phyloP scores from a whole-genome alignment of 2,113 vertebrate species.

The Fregata magnificens region DNA sequence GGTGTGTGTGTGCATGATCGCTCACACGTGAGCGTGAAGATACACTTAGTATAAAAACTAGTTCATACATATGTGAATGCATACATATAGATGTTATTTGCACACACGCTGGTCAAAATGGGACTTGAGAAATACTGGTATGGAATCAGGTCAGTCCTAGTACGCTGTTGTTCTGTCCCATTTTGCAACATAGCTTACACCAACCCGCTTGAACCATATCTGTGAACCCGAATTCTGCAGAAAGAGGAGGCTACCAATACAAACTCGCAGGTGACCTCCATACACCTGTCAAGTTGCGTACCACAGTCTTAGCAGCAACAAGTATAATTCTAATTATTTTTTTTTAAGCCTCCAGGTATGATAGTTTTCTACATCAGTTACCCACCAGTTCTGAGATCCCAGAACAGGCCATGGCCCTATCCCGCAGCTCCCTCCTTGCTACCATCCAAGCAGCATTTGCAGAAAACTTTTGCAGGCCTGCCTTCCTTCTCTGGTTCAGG shows the following conservation, averaged over 20 bases:
- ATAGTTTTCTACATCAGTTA: neutral
- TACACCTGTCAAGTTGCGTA: neutral
- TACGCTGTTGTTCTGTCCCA: neutral
- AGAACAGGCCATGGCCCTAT: neutral
- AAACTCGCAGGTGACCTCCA: neutral
- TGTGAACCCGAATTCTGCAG: neutral
- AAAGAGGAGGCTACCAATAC: neutral
- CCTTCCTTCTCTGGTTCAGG: neutral
- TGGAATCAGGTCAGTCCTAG: neutral
- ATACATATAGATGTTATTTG: neutral
- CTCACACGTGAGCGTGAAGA: neutral
- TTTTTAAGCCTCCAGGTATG: neutral
- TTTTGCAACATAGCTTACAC: neutral
- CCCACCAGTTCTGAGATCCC: neutral
- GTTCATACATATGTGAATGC: neutral
- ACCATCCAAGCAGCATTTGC: neutral
- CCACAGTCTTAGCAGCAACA: neutral
- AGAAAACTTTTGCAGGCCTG: neutral
- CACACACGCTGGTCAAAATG: neutral
- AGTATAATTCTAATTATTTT: neutral
- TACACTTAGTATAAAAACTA: neutral
- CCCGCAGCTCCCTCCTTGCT: neutral
- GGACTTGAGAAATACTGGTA: neutral
- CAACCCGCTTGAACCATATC: neutral
- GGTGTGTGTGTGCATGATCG: accelerated